A percentile compares a stretch with the other conserved stretches of the same genome.
Conservation (phyloP, 2,797 vertebrate genomes). For the Decapterus maruadsi region DNA sequence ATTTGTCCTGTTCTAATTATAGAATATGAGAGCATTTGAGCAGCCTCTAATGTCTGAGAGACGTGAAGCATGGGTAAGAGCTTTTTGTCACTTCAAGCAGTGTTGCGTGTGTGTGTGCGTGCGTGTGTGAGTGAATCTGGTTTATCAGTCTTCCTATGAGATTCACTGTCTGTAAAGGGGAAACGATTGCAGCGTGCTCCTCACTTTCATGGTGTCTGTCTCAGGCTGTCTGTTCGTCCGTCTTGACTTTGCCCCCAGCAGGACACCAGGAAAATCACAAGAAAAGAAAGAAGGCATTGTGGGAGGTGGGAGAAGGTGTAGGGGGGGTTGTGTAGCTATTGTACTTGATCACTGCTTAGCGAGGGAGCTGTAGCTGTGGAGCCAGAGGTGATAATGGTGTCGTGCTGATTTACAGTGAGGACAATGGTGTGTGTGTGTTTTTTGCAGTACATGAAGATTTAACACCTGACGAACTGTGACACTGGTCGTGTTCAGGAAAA, state of each 20-base stretch:
- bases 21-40: conserved; percentile 25
- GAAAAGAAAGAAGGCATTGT: conserved; percentile 28
- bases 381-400: background rate
- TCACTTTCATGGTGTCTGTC: conserved; percentile 30
- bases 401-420: background rate
- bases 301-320: background rate
- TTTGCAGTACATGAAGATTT: too few species aligned
- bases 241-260: conserved; percentile 26
- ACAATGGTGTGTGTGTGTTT: background rate
- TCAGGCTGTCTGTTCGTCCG: background rate
- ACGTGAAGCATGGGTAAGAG: conserved; percentile 33
- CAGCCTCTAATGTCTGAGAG: conserved; percentile 20
- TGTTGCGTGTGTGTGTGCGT: background rate
- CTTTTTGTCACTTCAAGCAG: conserved; percentile 24
- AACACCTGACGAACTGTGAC: background rate
- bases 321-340: conserved; percentile 9
- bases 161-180: conserved; percentile 20
- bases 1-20: conserved; percentile 49
- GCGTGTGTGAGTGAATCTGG: conserved; percentile 1
- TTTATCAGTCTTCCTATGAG: conserved; percentile 27
- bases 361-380: background rate
- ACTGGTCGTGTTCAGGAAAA: background rate
- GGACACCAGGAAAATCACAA: conserved; percentile 21
- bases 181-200: conserved; percentile 12
- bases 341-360: conserved; percentile 1